Conservation (phyloP, 2,888 invertebrate species). For the Philereme transversata region DNA sequence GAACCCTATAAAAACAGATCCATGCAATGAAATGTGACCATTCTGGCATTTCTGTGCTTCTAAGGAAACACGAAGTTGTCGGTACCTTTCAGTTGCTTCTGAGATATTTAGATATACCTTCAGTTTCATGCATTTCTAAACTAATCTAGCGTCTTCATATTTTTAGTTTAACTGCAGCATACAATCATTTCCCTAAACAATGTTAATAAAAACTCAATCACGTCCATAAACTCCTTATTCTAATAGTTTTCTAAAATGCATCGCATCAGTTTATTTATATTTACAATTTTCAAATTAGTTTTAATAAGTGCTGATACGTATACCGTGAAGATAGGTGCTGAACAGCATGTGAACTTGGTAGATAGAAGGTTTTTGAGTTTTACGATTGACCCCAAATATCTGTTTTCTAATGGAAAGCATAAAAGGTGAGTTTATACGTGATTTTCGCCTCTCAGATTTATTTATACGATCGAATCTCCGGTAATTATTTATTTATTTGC, state of each 20-base stretch:
- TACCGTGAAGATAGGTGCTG: conserved; percentile 83
- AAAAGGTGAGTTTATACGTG: conserved; percentile 48
- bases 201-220: conserved; percentile 45
- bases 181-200: conserved; percentile 36
- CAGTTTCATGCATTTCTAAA: conserved; percentile 12
- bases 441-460: no score
- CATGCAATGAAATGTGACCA: no score
- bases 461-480: no score
- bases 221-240: conserved; percentile 1
- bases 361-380: conserved; percentile 89
- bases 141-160: conserved; percentile 6
- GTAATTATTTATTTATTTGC: no score
- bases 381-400: conserved; percentile 87
- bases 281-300: conserved; percentile 32
- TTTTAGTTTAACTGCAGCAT: conserved; percentile 40
- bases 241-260: conserved; percentile 15
- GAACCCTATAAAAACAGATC: no score
- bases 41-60: no score
- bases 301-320: conserved; percentile 68
- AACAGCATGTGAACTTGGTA: conserved; percentile 85
- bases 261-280: conserved; percentile 25
- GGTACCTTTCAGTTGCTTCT: no score
- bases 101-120: no score
- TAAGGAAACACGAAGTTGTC: no score
- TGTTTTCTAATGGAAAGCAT: conserved; percentile 72